Evolutionary conservation across 2,113 vertebrate genomes (phyloP).

Genomic region (Menidia beryllina): DNA sequence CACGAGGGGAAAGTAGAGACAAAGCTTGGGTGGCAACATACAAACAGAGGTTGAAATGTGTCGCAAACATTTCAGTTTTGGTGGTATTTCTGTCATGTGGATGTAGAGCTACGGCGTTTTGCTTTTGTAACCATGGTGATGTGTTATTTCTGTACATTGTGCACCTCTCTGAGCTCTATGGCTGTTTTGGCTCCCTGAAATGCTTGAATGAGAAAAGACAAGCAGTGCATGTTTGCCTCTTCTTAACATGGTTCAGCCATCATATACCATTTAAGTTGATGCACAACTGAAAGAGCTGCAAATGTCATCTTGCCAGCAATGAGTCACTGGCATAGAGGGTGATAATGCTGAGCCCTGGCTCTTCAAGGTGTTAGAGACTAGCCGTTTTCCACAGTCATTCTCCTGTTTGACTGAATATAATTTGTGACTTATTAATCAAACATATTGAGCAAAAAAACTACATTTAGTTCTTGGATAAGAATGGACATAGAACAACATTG

Average conservation of each 20-base stretch:
- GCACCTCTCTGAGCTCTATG: conserved; percentile 41
- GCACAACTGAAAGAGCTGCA: conserved; percentile 58
- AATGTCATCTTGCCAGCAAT: conserved; percentile 74
- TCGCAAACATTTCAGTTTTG: conserved; percentile 29
- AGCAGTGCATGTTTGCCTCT: conserved; percentile 21
- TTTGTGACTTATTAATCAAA: neutral
- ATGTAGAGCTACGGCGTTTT: conserved; percentile 47
- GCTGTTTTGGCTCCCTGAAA: conserved; percentile 45
- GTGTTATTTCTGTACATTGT: conserved; percentile 72
- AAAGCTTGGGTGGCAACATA: conserved; percentile 47
- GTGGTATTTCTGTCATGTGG: conserved; percentile 16
- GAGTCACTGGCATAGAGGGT: conserved; percentile 71
- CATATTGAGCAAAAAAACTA: neutral
- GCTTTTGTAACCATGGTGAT: conserved; percentile 75
- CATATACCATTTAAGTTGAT: conserved; percentile 60
- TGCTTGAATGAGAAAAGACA: conserved; percentile 32
- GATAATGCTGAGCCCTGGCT: conserved; percentile 62
- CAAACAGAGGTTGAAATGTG: conserved; percentile 21
- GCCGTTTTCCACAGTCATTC: conserved; percentile 38
- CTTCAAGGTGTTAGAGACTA: conserved; percentile 49
- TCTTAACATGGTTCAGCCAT: conserved; percentile 28
- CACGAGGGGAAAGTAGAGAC: conserved; percentile 29
- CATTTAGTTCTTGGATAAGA: neutral
- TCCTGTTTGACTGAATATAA: neutral
- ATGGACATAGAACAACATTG: conserved; percentile 1